Base-by-base conservation (phyloP, 2,113 vertebrate species). In the Climacteris rufus region DNA sequence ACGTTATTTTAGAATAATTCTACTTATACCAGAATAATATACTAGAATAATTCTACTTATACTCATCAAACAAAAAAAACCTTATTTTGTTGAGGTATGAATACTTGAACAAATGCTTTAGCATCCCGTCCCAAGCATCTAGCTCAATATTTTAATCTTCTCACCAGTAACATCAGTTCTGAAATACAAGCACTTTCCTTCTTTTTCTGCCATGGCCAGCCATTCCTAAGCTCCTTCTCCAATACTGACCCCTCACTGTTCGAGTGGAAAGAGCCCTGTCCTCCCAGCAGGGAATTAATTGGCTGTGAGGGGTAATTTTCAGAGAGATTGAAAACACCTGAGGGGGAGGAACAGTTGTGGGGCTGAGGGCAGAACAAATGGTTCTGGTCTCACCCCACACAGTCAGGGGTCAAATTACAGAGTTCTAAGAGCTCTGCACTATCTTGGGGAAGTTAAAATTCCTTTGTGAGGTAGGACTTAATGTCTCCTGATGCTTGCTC, bases 171-270 rank as follows among this genome's bases (percentile, higher is more conserved):
- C 3, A 45, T 3, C 24, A 11, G 1, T 2, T 30, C 25, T 27
- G 14, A 91, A 40, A 72, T 5, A 39, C 3, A 28, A 6, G 8
- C 2, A 4, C n/a, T 45, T 30, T 25, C 53, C 65, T 52, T 42
- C 16, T 42, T 42, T n/a, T 77, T 44, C 70, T 68, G 19, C 21
- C 1, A 6, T 31, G 14, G 4, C 4, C 28, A 63, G 28, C 6
- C 19, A 15, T 17, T 52, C 3, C 12, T 5, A 19, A 56, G 4
- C 23, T 91, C 35, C 10, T 52, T 33, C 63, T 69, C 21, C 39
- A 15, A 17, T 13, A 13, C 8, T 0, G 1, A 20, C 21, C 8
- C 15, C 22, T 37, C 22, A 19, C 7, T 6, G 22, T 33, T 45
- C 39, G 63, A 77, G 27, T 22, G 6, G 22, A 37, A 11, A 17